These are phyloP conservation scores for Spinus olivaceus DNA, from an alignment of 2,797 vertebrate species.

Conservation along the genomic window DNA sequence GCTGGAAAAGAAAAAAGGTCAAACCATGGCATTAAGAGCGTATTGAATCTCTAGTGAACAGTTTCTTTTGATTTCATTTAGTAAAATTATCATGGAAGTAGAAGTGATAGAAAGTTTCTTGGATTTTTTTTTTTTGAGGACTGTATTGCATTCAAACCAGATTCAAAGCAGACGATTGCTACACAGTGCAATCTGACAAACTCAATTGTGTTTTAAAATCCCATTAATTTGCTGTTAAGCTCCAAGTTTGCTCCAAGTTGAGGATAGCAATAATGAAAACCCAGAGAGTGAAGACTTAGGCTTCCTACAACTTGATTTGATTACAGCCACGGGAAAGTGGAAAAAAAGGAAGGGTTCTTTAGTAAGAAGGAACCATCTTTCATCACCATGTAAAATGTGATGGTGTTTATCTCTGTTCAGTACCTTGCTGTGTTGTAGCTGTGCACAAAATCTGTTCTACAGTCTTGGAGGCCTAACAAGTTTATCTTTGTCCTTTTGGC, in stretches of 20 bases:
- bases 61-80: not conserved
- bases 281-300: not conserved
- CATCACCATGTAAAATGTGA: not conserved
- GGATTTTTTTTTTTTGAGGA: not conserved
- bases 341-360: not conserved
- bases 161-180: not conserved
- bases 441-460: not conserved
- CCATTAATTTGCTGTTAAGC: not conserved
- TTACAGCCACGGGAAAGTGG: not conserved
- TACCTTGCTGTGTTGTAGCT: not conserved
- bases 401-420: not conserved
- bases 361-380: not conserved
- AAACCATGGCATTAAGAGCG: not conserved
- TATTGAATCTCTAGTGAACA: not conserved
- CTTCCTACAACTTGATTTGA: not conserved
- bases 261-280: not conserved
- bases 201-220: not conserved
- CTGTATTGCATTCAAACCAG: not conserved
- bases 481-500: not conserved
- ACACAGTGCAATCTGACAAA: not conserved
- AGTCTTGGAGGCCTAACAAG: not conserved
- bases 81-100: not conserved
- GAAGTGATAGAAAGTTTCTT: not conserved
- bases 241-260: not conserved
- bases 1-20: not conserved